A percentile compares a stretch with the other conserved stretches of the same genome.
Evolutionary conservation across 2,113 vertebrate genomes (phyloP).

Genomic region (Coracopsis vasa): DNA sequence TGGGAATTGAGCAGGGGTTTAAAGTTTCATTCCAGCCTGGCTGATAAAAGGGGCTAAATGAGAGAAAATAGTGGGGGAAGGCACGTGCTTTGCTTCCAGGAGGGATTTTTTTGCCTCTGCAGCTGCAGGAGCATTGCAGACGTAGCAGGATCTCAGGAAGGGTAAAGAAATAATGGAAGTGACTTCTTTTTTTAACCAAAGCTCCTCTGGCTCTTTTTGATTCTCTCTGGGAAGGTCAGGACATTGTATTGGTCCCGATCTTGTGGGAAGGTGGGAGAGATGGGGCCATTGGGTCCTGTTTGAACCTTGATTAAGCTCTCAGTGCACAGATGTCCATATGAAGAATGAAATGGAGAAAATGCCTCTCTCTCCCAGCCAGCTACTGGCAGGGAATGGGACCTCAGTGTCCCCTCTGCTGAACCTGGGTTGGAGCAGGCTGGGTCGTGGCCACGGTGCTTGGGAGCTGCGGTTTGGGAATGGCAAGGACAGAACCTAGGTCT

Average conservation of each 20-base stretch:
- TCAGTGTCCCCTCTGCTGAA: neutral
- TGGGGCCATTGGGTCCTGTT: rapidly evolving
- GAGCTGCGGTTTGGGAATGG: neutral
- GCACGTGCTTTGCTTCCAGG: neutral
- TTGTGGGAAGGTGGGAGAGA: neutral
- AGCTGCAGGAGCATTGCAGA: neutral
- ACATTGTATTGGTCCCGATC: neutral
- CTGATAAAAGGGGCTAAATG: conserved; percentile 33
- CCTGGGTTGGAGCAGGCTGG: neutral
- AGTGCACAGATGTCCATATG: rapidly evolving
- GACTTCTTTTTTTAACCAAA: neutral
- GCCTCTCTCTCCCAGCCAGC: neutral
- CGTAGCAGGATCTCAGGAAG: neutral
- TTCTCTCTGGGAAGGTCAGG: neutral
- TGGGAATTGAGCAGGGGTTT: conserved; percentile 20
- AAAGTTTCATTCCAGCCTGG: conserved; percentile 6
- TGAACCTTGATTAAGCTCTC: neutral
- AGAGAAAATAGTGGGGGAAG: conserved; percentile 1
- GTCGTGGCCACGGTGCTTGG: rapidly evolving
- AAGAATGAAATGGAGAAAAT: neutral
- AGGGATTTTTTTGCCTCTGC: conserved; percentile 4
- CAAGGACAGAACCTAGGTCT: neutral
- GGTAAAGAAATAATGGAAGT: neutral
- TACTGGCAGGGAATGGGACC: neutral
- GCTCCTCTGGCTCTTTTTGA: neutral